Evolutionary conservation across 2,113 vertebrate species (phyloP), one percentile per base, ranked within the genome.

Genomic region (Centropus bengalensis): DNA sequence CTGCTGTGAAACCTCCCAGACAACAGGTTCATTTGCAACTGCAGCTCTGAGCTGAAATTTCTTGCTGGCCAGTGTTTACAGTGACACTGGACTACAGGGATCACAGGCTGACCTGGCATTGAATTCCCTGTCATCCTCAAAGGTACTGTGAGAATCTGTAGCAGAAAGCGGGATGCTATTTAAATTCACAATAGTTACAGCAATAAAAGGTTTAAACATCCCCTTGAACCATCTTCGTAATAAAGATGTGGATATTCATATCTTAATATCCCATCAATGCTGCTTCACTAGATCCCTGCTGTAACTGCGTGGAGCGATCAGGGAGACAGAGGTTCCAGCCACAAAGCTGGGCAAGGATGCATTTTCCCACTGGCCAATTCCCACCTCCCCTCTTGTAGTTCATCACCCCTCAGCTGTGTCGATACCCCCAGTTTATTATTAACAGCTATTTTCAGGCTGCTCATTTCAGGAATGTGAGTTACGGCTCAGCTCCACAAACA

Each of bases 171-270:
- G 15, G 42, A n/a, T n/a, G 60, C 56, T 74, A 77, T 88, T 95
- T 91, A 80, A 94, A 96, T 74, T 95, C 91, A 68, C 85, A 89
- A 79, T 71, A 40, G 82, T 66, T 77, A 58, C 45, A 85, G 75
- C 88, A 91, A 81, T 60, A 90, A 96, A 93, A 63, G 55, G 64
- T 83, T 96, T 91, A 71, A 95, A 89, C 44, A 54, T 47, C 92
- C 76, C 78, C 62, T 60, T 8, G 27, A 93, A 95, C 19, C 64
- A 86, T 30, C 26, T 68, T 83, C 89, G 78, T 91, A 86, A 87
- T 82, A 66, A 79, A 74, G 45, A 8, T 73, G 66, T 83, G 67
- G 74, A 85, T 73, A 79, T 85, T 91, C 78, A 85, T 88, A 80
- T 84, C 83, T 88, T 84, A 79, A 94, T 86, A 82, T 74, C 73